Evolutionary conservation across 2,797 vertebrate species (phyloP).

Genomic region (Linurgus olivaceus): DNA sequence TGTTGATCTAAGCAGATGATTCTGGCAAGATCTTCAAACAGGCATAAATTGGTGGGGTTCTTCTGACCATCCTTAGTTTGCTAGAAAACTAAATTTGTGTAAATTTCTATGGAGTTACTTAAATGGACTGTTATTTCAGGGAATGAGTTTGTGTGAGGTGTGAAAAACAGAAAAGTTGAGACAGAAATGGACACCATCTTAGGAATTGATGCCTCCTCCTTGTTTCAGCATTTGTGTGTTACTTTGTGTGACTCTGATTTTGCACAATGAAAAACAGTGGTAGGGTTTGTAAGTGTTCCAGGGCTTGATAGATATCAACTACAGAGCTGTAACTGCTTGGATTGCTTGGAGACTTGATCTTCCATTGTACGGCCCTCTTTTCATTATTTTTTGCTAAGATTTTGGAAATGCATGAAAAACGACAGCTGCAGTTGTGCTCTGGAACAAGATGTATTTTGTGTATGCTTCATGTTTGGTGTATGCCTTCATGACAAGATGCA

Average conservation of each 20-base stretch:
- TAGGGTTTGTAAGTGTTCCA: not conserved
- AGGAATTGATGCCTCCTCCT: not conserved
- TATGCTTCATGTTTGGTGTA: not conserved
- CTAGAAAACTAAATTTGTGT: rapidly evolving
- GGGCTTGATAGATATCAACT: not conserved
- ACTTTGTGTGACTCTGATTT: not conserved
- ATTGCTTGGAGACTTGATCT: not conserved
- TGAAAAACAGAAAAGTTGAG: not conserved
- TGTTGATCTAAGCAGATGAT: not conserved
- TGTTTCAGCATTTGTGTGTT: not conserved
- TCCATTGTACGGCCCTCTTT: not conserved
- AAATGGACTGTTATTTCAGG: not conserved
- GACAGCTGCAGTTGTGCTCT: not conserved
- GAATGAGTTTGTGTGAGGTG: not conserved
- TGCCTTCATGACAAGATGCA: rapidly evolving
- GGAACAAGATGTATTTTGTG: not conserved
- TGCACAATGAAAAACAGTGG: not conserved
- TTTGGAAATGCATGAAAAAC: not conserved
- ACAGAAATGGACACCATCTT: rapidly evolving
- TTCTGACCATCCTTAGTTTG: not conserved
- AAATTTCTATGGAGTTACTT: not conserved
- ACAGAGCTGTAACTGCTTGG: not conserved
- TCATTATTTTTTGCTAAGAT: not conserved
- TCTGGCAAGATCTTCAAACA: not conserved
- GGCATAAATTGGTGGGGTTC: not conserved